Base-by-base conservation (phyloP, 2,797 vertebrate species). In the Champsocephalus esox region DNA sequence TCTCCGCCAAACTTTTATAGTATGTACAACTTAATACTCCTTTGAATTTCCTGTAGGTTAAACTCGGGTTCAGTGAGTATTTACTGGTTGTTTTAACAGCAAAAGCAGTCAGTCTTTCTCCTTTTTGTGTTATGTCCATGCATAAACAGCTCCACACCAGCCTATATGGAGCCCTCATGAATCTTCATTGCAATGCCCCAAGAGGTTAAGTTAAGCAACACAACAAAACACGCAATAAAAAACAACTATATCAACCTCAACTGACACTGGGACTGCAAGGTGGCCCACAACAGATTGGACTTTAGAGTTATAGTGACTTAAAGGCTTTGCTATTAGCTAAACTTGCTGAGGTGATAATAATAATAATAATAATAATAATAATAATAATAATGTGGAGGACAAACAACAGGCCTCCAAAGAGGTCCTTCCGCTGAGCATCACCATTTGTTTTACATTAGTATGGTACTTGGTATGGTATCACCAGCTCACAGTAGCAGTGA, bases 131-230 rank as follows among this genome's bases (percentile, higher is more conserved):
- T 80, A 59, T 71, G 63, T 68, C 75, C 63, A 28, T 54, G 67
- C 79, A 82, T 82, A 85, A 88, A 85, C 82, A 84, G 66, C 60
- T 65, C 32, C 80, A 69, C 63, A 49, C 72, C 34, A 55, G 65
- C 80, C 73, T 81, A 77, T 74, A 78, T 75, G 78, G 74, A 84
- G 63, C 66, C 72, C 65, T 82, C 81, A 75, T 87, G 80, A 83
- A 81, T 83, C 73, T 79, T 66, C 75, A 82, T 8, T 74, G 85
- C 64, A 81, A 84, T 66, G 57, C 71, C 61, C 19, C 68, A 60
- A 65, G 78, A 87, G 79, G 64, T 85, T 72, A 54, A 75, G 71
- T 84, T 85, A 55, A 82, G 59, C 57, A 56, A 69, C 68, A 78
- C 73, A 84, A 80, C 73, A 77, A 73, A 83, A 79, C 60, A 70